Conservation (phyloP, 2,797 vertebrate species). For the Protosalanx chinensis region DNA sequence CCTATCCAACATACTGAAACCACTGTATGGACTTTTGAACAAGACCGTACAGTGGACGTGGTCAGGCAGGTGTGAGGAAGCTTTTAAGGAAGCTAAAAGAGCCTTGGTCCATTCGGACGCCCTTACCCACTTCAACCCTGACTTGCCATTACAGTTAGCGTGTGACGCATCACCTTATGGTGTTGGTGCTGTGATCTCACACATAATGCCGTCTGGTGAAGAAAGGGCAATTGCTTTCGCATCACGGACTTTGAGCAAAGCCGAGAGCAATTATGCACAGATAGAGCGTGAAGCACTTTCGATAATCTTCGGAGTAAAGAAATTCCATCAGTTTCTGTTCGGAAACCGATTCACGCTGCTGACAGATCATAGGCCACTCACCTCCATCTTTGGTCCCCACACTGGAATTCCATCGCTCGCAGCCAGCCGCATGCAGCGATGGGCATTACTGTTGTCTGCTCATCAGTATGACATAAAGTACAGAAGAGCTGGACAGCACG, state of each 20-base stretch:
- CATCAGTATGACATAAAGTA: conserved; percentile 17
- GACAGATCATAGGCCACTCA: conserved; percentile 3
- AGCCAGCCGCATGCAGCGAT: not conserved
- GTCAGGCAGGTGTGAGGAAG: conserved; percentile 12
- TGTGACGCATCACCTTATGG: too few relatives aligned
- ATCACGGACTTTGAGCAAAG: not conserved
- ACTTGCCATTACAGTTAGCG: too few relatives aligned
- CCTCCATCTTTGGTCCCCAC: conserved; percentile 7
- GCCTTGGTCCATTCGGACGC: too few relatives aligned
- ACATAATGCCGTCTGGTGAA: not conserved
- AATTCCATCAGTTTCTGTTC: too few relatives aligned
- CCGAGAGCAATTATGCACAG: conserved; percentile 12
- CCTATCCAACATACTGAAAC: not conserved
- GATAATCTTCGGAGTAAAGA: too few relatives aligned
- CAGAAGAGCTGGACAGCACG: not conserved
- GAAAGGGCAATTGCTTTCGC: conserved; percentile 18
- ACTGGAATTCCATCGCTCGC: conserved; percentile 7
- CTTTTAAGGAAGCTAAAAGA: conserved; percentile 2
- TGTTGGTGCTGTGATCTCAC: too few relatives aligned
- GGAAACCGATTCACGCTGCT: not conserved
- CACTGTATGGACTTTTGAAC: conserved; percentile 3
- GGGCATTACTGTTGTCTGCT: conserved; percentile 13
- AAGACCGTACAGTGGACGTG: not conserved
- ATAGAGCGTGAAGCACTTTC: not conserved
- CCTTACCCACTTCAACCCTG: not conserved